Evolutionary conservation across 2,888 invertebrate genomes (phyloP).

Genomic region (Chouioia cunea): DNA sequence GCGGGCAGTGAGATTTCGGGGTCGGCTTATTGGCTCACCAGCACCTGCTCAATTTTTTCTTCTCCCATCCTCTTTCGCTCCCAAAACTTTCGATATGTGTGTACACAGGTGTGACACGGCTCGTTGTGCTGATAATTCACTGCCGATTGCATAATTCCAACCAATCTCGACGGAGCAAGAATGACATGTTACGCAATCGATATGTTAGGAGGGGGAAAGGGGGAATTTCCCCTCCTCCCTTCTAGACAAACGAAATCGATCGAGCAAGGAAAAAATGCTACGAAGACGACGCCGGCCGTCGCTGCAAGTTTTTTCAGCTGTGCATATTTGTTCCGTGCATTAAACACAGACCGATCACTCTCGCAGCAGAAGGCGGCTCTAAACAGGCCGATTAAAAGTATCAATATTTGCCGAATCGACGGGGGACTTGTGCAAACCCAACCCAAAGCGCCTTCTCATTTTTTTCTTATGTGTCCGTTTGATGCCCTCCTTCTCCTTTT

Average conservation of each 20-base stretch:
- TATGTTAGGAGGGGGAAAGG: too few species aligned
- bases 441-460: neutral
- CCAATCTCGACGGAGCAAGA: too few species aligned
- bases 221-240: too few species aligned
- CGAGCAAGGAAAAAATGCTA: neutral
- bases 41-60: slow-evolving; percentile 48
- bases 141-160: too few species aligned
- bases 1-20: slow-evolving; percentile 50
- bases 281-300: too few species aligned
- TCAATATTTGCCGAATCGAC: slow-evolving; percentile 61
- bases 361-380: slow-evolving; percentile 36
- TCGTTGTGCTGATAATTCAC: neutral
- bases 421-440: slow-evolving; percentile 50
- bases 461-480: slow-evolving; percentile 17
- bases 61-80: neutral
- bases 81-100: neutral
- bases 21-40: slow-evolving; percentile 49
- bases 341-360: slow-evolving; percentile 41
- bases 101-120: neutral
- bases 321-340: slow-evolving; percentile 50
- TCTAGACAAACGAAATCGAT: too few species aligned
- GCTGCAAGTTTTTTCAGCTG: slow-evolving; percentile 50
- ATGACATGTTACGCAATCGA: too few species aligned
- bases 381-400: slow-evolving; percentile 63
- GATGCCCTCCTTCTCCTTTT: slow-evolving; percentile 36